Percentiles rank a stretch among this genome's conserved stretches.
Conservation (phyloP, 2,797 vertebrate species). For the Protonibea diacanthus region DNA sequence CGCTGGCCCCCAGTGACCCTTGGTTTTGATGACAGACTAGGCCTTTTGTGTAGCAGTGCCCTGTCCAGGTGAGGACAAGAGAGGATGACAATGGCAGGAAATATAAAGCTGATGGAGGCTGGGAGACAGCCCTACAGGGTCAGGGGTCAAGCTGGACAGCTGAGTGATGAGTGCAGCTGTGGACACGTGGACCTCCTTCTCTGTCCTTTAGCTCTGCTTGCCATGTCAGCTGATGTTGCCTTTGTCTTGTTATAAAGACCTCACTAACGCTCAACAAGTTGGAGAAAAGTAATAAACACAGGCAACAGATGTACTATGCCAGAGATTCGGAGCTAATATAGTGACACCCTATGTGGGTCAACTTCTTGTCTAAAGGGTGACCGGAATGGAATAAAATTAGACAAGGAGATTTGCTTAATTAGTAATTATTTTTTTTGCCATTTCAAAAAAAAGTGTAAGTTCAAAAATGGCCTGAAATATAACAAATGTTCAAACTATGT, state of each 20-base stretch:
- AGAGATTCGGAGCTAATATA: slow-evolving; percentile 45
- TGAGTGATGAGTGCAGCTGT: slow-evolving; percentile 86
- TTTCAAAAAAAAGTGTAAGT: neutral
- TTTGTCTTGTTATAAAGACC: slow-evolving; percentile 79
- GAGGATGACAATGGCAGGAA: slow-evolving; percentile 79
- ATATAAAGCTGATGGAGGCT: slow-evolving; percentile 81
- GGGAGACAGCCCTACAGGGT: slow-evolving; percentile 75
- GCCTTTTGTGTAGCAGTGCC: slow-evolving; percentile 73
- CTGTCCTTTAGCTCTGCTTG: slow-evolving; percentile 54
- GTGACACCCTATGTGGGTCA: slow-evolving; percentile 21
- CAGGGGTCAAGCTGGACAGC: slow-evolving; percentile 80
- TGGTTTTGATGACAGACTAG: slow-evolving; percentile 83
- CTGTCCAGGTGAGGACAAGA: slow-evolving; percentile 86
- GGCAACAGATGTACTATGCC: slow-evolving; percentile 71
- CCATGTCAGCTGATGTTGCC: slow-evolving; percentile 79
- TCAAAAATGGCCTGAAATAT: neutral
- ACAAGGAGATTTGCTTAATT: neutral
- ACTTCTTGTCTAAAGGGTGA: neutral
- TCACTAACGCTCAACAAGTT: slow-evolving; percentile 69
- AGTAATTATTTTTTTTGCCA: rapidly evolving
- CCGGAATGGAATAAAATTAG: neutral
- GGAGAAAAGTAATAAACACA: slow-evolving; percentile 70
- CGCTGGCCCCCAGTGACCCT: slow-evolving; percentile 78
- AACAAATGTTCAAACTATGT: neutral
- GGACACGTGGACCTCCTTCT: slow-evolving; percentile 72